These are phyloP conservation scores for Spinibarbus caldwelli DNA, from an alignment of 2,797 vertebrate species.

Conservation along the genomic window DNA sequence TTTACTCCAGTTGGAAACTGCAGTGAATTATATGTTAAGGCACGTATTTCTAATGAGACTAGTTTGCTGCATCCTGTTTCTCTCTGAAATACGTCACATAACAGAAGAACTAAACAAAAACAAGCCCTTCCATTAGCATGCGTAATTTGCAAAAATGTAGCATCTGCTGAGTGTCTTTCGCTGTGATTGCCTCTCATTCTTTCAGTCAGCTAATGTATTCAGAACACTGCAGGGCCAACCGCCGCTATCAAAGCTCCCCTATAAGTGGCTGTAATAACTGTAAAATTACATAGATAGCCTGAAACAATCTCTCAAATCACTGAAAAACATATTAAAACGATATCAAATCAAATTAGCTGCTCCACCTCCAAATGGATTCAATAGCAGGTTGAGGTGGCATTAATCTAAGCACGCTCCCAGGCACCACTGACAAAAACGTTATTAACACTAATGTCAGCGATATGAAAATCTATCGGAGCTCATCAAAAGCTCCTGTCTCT, in stretches of 20 bases:
- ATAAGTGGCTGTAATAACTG: constrained; percentile 99
- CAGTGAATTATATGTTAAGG: background rate
- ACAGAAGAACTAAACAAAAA: constrained; percentile 4
- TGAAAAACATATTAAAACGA: constrained; percentile 99
- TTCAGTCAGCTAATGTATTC: constrained; percentile 91
- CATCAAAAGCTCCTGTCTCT: constrained; percentile 84
- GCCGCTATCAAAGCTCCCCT: constrained; percentile 98
- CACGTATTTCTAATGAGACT: background rate
- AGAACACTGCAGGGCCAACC: constrained; percentile 93
- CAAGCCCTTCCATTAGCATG: constrained; percentile 13
- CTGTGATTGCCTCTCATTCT: constrained; percentile 82
- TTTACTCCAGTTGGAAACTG: background rate
- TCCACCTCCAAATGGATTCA: constrained; percentile 99
- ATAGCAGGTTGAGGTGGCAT: constrained; percentile 99
- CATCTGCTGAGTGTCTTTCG: constrained; percentile 78
- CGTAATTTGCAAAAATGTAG: constrained; percentile 16
- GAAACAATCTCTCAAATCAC: constrained; percentile 99
- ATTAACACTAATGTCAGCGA: constrained; percentile 93
- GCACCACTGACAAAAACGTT: constrained; percentile 94
- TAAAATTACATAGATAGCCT: constrained; percentile 99
- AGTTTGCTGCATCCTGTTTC: background rate
- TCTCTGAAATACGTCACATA: background rate
- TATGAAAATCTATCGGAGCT: constrained; percentile 68
- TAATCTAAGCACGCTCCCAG: constrained; percentile 99
- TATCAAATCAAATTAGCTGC: constrained; percentile 99